phyloP scores from a whole-genome alignment of 1,140 invertebrate genomes.

The Pectinophora gossypiella region DNA sequence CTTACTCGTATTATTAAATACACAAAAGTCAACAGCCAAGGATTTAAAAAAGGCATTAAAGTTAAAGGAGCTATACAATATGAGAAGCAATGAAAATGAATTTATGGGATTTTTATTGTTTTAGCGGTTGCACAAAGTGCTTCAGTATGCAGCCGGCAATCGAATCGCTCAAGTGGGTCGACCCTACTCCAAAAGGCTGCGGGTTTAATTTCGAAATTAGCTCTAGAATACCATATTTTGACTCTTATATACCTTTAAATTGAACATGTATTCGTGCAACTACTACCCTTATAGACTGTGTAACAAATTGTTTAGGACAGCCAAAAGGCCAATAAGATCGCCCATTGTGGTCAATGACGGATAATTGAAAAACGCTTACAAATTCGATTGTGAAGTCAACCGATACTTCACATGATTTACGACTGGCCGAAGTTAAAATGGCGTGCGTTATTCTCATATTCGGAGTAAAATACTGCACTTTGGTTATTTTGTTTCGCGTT shows the following conservation, averaged over 20 bases:
- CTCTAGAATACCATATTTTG: conserved; percentile 1
- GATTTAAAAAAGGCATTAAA: conserved; percentile 1
- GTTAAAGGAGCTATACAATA: conserved; percentile 3
- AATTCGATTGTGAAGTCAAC: conserved; percentile 54
- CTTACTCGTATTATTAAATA: no score
- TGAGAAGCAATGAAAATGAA: conserved; percentile 17
- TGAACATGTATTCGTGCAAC: conserved; percentile 13
- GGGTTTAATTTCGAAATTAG: conserved; percentile 24
- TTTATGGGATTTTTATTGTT: conserved; percentile 32
- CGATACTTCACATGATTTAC: conserved; percentile 52
- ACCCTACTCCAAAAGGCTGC: conserved; percentile 31
- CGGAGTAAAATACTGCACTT: conserved; percentile 18
- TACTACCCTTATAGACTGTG: conserved; percentile 12
- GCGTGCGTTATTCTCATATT: conserved; percentile 19
- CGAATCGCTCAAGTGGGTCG: conserved; percentile 39
- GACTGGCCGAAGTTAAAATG: conserved; percentile 37
- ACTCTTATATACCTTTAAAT: conserved; percentile 13
- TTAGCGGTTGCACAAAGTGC: conserved; percentile 28
- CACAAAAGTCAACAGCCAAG: no score
- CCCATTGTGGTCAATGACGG: conserved; percentile 60
- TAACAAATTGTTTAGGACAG: conserved; percentile 47
- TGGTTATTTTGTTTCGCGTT: conserved; percentile 12
- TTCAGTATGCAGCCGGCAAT: conserved; percentile 34
- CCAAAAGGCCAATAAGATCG: conserved; percentile 53
- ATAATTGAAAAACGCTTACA: conserved; percentile 65